Conservation (phyloP, 2,113 vertebrate genomes). For the Synchiropus splendidus region DNA sequence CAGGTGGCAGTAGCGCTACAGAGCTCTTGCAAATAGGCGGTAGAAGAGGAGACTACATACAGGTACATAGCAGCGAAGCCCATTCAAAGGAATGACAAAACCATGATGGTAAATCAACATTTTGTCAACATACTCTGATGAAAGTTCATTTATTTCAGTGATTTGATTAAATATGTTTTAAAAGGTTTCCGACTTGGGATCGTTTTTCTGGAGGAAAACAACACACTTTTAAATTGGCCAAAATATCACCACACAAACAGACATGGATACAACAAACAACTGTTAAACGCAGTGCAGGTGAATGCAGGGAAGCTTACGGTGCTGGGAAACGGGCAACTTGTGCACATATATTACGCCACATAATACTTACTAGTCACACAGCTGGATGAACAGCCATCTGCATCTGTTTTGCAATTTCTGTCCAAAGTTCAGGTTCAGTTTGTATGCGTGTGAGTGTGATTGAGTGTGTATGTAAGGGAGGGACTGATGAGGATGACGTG, state of each 20-base stretch:
- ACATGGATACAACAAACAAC: background rate
- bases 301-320: slow-evolving; percentile 9
- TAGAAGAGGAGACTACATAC: too few relatives aligned
- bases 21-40: too few relatives aligned
- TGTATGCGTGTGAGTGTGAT: slow-evolving; percentile 5
- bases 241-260: background rate
- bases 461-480: slow-evolving; percentile 7
- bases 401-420: slow-evolving; percentile 3
- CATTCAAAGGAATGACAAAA: too few relatives aligned
- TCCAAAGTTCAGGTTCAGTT: background rate
- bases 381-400: slow-evolving; percentile 19
- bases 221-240: too few relatives aligned
- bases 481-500: slow-evolving; percentile 16
- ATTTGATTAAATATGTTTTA: background rate
- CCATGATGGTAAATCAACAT: too few relatives aligned
- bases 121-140: too few relatives aligned
- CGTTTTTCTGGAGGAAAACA: too few relatives aligned
- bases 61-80: too few relatives aligned
- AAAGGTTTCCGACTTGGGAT: too few relatives aligned
- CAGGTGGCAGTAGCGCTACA: too few relatives aligned
- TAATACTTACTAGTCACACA: slow-evolving; percentile 43
- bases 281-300: background rate
- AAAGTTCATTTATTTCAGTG: background rate
- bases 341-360: slow-evolving; percentile 3
- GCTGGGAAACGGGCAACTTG: slow-evolving; percentile 4